These are phyloP conservation scores for Drosophila guanche DNA, from an alignment of 1,140 invertebrate genomes.

Conservation along the genomic window DNA sequence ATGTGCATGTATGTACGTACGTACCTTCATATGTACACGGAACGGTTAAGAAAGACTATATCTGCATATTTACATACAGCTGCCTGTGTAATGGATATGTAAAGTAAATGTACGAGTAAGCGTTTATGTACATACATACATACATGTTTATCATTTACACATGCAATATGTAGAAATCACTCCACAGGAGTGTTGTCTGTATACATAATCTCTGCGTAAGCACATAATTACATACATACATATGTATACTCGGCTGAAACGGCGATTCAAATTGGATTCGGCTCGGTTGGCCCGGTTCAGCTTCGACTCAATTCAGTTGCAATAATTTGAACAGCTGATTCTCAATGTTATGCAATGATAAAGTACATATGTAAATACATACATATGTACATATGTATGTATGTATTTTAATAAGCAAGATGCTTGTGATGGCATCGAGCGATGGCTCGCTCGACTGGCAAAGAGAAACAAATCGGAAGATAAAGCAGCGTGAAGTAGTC, in stretches of 20 bases:
- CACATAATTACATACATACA: conserved; percentile 5
- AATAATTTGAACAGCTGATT: conserved; percentile 39
- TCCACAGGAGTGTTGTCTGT: neutral
- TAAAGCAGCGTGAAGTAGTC: too few relatives aligned
- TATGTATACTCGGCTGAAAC: neutral
- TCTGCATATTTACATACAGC: conserved; percentile 1
- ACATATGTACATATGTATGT: conserved; percentile 2
- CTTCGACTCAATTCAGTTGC: too few relatives aligned
- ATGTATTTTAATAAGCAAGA: neutral
- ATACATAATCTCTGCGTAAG: neutral
- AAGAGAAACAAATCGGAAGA: too few relatives aligned
- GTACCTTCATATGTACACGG: neutral
- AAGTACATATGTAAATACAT: neutral
- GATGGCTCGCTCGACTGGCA: neutral
- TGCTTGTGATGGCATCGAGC: neutral
- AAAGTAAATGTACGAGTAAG: neutral
- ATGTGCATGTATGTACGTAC: neutral
- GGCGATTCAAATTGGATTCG: too few relatives aligned
- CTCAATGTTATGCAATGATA: neutral
- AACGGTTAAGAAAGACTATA: neutral
- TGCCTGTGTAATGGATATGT: neutral
- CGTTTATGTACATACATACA: conserved; percentile 1
- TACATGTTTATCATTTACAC: neutral
- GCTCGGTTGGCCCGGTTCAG: too few relatives aligned
- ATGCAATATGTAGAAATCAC: conserved; percentile 6